Evolutionary conservation across 2,113 vertebrate genomes (phyloP).

Genomic region (Ammospiza nelsoni): DNA sequence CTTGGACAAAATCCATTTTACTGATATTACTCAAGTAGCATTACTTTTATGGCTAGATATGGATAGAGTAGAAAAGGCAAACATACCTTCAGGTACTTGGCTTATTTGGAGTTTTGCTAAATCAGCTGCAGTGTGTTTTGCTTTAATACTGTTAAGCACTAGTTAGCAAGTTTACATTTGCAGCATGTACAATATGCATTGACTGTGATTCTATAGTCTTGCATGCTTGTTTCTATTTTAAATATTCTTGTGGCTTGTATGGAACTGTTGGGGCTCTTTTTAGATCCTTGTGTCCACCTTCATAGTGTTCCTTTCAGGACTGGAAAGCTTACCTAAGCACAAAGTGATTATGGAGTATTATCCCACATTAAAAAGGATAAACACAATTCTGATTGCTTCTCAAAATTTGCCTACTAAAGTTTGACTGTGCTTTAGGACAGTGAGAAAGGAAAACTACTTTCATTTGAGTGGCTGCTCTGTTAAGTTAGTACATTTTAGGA

Average conservation of each 20-base stretch:
- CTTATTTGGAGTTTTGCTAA: neutral
- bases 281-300: neutral
- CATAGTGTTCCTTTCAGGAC: neutral
- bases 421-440: neutral
- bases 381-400: neutral
- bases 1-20: neutral
- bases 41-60: neutral
- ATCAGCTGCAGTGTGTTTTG: neutral
- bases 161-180: neutral
- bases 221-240: neutral
- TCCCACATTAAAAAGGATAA: neutral
- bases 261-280: neutral
- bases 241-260: neutral
- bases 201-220: neutral
- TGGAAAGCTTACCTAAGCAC: neutral
- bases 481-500: neutral
- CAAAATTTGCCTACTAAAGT: neutral
- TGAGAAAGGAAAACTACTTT: neutral
- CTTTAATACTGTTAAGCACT: neutral
- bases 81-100: neutral
- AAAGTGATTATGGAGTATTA: neutral
- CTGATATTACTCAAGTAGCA: neutral
- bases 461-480: neutral
- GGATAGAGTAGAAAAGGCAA: neutral
- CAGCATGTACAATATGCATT: neutral